Evolutionary conservation across 2,113 vertebrate species (phyloP), one percentile per base, ranked within the genome.

Genomic region (Callospermophilus lateralis): DNA sequence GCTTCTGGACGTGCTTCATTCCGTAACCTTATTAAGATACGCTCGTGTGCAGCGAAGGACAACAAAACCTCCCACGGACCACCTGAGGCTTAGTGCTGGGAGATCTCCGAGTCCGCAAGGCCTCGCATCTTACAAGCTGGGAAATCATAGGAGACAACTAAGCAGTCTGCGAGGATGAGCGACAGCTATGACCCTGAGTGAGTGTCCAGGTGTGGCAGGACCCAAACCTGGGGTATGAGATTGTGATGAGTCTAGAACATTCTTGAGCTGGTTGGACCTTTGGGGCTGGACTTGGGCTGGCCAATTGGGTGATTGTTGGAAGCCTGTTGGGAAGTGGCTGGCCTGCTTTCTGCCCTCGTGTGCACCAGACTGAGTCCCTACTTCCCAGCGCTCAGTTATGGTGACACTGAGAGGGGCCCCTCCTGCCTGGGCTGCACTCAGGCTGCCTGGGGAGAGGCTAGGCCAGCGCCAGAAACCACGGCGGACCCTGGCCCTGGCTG

Each of bases 261-360:
- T 92, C 76, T 48, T 53, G 61, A 17, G 55, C 77, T 67, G 78
- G 81, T 34, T 87, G 81, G 72, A 84, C 87, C 70, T 91, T 73
- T 77, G 70, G 65, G 74, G 37, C 58, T 88, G 78, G 61, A 74
- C 42, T 4, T 55, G 81, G 37, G 45, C 72, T 55, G 78, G 61
- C 77, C 97, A 90, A 81, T 95, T 96, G 93, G 89, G 84, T 78
- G 79, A 89, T 94, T 26, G 61, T 84, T 90, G 83, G 89, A 89
- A 73, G 95, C 67, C 83, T 93, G 42, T 85, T 78, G 87, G 85
- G 88, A 95, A 94, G 77, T 2, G 70, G 93, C 85, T 77, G 94
- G 88, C 58, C 16, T 0, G 76, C 58, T 96, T 97, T 48, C 88
- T 94, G 91, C 78, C n/a, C 81, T 83, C 15, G 24, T 77, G 55